Evolutionary conservation across 2,888 invertebrate genomes (phyloP).

Genomic region (Ctenicera cuprea): DNA sequence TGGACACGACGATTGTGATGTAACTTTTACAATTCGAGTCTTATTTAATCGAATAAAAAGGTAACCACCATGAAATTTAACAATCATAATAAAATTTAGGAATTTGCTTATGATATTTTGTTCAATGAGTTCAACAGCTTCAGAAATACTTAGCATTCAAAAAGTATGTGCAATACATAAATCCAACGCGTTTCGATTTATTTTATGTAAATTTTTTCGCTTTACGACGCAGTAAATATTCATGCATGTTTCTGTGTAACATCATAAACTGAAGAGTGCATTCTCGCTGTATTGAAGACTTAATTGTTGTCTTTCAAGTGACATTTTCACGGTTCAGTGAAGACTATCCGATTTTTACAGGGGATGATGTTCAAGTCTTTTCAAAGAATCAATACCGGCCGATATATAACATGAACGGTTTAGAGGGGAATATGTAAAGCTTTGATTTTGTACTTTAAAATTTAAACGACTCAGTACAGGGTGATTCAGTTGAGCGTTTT

Average conservation of each 20-base stretch:
- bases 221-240: slow-evolving; percentile 8
- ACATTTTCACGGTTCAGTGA: slow-evolving; percentile 10
- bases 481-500: too few species aligned
- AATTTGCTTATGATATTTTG: too few species aligned
- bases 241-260: background rate
- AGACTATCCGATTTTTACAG: slow-evolving; percentile 19
- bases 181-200: background rate
- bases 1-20: too few species aligned
- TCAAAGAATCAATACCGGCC: slow-evolving; percentile 3
- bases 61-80: too few species aligned
- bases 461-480: too few species aligned
- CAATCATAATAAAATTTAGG: too few species aligned
- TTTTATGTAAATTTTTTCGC: background rate
- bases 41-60: too few species aligned
- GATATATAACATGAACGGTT: background rate
- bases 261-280: slow-evolving; percentile 3
- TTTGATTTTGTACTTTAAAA: background rate
- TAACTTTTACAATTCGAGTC: too few species aligned
- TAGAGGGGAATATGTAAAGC: background rate
- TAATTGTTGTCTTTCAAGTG: slow-evolving; percentile 23
- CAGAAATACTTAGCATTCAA: too few species aligned
- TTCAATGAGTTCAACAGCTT: too few species aligned
- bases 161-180: too few species aligned
- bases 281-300: slow-evolving; percentile 5
- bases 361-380: slow-evolving; percentile 21